phyloP scores from a whole-genome alignment of 2,113 vertebrate species.

The Thunnus maccoyii region DNA sequence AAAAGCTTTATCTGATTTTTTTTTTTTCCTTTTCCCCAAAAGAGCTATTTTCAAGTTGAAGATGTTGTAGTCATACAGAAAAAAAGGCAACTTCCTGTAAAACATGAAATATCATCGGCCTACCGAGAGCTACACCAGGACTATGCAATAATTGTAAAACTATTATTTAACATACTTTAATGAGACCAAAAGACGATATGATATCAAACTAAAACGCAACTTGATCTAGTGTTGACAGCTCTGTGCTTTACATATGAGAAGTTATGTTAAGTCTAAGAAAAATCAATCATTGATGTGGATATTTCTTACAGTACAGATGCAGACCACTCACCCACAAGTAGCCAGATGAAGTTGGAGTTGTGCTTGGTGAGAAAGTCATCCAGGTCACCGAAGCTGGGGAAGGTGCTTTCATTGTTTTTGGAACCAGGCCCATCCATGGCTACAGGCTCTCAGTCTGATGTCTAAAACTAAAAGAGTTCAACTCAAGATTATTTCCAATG shows the following conservation, averaged over 20 bases:
- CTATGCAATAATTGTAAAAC: background rate
- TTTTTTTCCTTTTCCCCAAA: too few relatives aligned
- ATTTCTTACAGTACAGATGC: background rate
- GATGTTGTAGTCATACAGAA: background rate
- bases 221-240: background rate
- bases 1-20: background rate
- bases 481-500: background rate
- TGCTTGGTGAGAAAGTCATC: slow-evolving; percentile 94
- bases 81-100: background rate
- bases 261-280: background rate
- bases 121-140: background rate
- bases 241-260: background rate
- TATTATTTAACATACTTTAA: slow-evolving; percentile 7
- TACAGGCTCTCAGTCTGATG: slow-evolving; percentile 68
- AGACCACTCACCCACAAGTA: slow-evolving; percentile 92
- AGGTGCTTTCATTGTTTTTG: slow-evolving; percentile 91
- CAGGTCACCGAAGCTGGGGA: slow-evolving; percentile 90
- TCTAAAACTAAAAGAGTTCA: slow-evolving; percentile 56
- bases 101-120: background rate
- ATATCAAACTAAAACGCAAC: background rate
- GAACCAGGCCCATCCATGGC: slow-evolving; percentile 79
- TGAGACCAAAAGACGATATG: background rate
- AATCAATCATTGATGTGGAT: background rate
- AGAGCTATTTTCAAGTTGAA: background rate
- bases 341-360: slow-evolving; percentile 97